Base-by-base conservation (phyloP, 2,113 vertebrate genomes). In the Addax nasomaculatus region DNA sequence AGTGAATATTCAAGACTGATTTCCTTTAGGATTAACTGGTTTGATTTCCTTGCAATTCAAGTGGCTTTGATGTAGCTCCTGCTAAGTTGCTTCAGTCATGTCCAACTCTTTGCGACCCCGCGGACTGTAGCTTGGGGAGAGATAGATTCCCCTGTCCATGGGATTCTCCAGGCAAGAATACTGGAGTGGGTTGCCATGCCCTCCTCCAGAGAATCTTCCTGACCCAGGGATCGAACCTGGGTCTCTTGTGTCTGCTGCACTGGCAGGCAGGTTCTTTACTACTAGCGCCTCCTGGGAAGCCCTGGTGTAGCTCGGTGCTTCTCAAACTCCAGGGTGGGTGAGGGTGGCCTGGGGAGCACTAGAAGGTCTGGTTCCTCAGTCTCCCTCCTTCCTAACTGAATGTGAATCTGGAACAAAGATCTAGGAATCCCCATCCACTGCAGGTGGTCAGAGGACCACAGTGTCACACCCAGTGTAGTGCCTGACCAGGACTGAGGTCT, bases 261-360 rank as follows among this genome's bases (percentile, higher is more conserved):
- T 43, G 23, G 39, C 70, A 76, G 23, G 70, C 39, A 27, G 70
- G 11, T 76, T 27, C 70, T 76, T 76, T 27, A 76, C 39, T 12
- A 27, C 39, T 43, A 14, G 39, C 6, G 2, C 70, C 70, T 76
- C 70, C 39, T 27, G 39, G 39, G 39, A 43, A 76, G 70, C 39
- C 39, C 70, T 43, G 70, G 70, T 43, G 29, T 23, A 11, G 19
- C 70, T 93, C 0, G 0, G 29, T 39, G 43, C 6, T 19, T 89
- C 79, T 53, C 85, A 57, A 21, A 89, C 21, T 67, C 64, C 57
- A 53, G 79, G 14, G 7, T 47, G 57, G 6, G 0, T 9, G 33
- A 64, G 39, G 57, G 19, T 25, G 13, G 0, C 53, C 39, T 43
- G 14, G 27, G 53, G 19, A 39, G 49, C 0, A 0, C 39, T 19